Evolutionary conservation across 2,113 vertebrate species (phyloP).

Genomic region (Gambusia affinis): DNA sequence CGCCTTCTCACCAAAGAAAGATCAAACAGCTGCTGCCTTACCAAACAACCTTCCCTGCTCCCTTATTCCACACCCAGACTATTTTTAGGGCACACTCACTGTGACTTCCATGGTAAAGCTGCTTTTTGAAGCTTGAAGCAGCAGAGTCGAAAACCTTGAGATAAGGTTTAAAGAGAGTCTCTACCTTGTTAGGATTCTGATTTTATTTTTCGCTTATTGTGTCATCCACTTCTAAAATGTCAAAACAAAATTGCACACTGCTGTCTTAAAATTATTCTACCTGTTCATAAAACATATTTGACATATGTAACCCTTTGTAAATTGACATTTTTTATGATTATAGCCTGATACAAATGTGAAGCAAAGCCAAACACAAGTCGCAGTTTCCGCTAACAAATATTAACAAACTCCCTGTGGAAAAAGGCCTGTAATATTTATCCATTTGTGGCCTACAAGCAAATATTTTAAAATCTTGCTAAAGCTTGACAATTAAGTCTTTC

Average conservation of each 20-base stretch:
- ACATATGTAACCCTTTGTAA: neutral
- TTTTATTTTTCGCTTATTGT: neutral
- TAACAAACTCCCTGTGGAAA: neutral
- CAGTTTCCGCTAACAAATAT: neutral
- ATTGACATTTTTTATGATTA: neutral
- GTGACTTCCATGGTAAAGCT: conserved; percentile 35
- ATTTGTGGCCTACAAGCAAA: neutral
- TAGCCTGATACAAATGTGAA: neutral
- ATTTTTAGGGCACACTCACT: conserved; percentile 58
- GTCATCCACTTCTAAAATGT: neutral
- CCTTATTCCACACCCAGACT: conserved; percentile 50
- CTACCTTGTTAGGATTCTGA: neutral
- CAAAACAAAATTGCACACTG: neutral
- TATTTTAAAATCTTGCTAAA: neutral
- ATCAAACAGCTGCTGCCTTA: conserved; percentile 56
- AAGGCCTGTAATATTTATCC: neutral
- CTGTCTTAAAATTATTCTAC: neutral
- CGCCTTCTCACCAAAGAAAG: conserved; percentile 40
- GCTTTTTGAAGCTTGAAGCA: conserved; percentile 44
- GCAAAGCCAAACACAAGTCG: neutral
- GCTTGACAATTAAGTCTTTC: neutral
- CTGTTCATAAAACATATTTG: neutral
- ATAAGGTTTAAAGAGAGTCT: neutral
- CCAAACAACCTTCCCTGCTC: conserved; percentile 55
- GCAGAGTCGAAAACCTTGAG: conserved; percentile 27